These are phyloP conservation scores for Epinephelus moara DNA, from an alignment of 2,113 vertebrate species.

Conservation along the genomic window DNA sequence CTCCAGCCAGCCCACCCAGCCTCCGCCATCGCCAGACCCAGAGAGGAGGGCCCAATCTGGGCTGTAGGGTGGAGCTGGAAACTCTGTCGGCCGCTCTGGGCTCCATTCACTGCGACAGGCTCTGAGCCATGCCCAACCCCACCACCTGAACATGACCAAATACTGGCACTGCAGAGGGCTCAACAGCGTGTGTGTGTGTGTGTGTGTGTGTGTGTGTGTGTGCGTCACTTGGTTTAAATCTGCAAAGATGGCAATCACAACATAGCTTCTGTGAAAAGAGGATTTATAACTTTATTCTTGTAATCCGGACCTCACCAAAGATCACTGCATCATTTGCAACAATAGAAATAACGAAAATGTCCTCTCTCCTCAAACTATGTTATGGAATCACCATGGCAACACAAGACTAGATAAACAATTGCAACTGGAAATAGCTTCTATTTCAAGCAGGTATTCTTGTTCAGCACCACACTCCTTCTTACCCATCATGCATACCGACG, in stretches of 20 bases:
- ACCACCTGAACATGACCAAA: conserved; percentile 75
- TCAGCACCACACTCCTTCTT: conserved; percentile 29
- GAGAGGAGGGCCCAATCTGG: conserved; percentile 62
- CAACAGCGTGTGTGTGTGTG: conserved; percentile 12
- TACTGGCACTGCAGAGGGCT: conserved; percentile 40
- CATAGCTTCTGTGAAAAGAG: background rate
- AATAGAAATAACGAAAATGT: conserved; percentile 3
- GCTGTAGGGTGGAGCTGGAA: conserved; percentile 65
- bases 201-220: conserved; percentile 14
- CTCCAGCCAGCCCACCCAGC: conserved; percentile 67
- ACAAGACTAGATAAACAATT: conserved; percentile 44
- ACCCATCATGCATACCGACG: conserved; percentile 57
- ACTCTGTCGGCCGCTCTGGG: conserved; percentile 52
- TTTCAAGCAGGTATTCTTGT: conserved; percentile 59
- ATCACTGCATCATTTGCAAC: conserved; percentile 6
- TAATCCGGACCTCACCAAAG: background rate
- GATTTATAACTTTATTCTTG: conserved; percentile 34
- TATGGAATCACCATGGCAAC: conserved; percentile 46
- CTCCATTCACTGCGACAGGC: conserved; percentile 60
- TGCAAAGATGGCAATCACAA: conserved; percentile 28
- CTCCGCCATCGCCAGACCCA: conserved; percentile 44
- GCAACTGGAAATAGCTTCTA: conserved; percentile 42
- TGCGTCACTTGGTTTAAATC: conserved; percentile 34
- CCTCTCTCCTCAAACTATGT: conserved; percentile 10
- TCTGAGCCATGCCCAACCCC: conserved; percentile 71